phyloP scores from a whole-genome alignment of 2,888 invertebrate species.

The Willowsia nigromaculata region DNA sequence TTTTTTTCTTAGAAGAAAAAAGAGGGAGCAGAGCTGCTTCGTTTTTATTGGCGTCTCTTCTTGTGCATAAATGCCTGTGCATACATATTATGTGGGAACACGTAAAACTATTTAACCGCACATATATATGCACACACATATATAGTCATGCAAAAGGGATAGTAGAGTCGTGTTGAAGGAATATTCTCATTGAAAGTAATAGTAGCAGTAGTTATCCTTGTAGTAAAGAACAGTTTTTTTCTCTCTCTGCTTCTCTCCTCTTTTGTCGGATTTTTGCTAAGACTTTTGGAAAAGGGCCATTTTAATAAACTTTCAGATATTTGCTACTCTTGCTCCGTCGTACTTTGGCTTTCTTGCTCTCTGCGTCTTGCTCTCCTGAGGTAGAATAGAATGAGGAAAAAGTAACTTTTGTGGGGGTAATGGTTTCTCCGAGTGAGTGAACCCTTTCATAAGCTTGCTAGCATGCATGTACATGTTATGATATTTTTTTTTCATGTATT shows the following conservation, averaged over 20 bases:
- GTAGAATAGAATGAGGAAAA: neutral
- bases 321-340: neutral
- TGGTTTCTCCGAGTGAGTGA: slow-evolving; percentile 46
- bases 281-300: slow-evolving; percentile 73
- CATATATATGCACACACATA: neutral
- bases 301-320: slow-evolving; percentile 70
- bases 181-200: slow-evolving; percentile 27
- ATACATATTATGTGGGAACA: slow-evolving; percentile 17
- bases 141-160: no score
- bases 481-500: neutral
- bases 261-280: slow-evolving; percentile 69
- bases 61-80: slow-evolving; percentile 55
- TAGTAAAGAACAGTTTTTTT: slow-evolving; percentile 64
- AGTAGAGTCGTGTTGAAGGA: neutral
- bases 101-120: slow-evolving; percentile 67
- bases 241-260: neutral
- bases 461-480: neutral
- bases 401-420: slow-evolving; percentile 36
- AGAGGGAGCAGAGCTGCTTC: slow-evolving; percentile 53
- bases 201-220: slow-evolving; percentile 40
- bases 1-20: slow-evolving; percentile 60
- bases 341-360: neutral
- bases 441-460: slow-evolving; percentile 28
- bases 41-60: slow-evolving; percentile 67
- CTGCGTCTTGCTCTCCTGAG: neutral